Base-by-base conservation (phyloP, 2,888 invertebrate species). In the Pheosia gnoma region DNA sequence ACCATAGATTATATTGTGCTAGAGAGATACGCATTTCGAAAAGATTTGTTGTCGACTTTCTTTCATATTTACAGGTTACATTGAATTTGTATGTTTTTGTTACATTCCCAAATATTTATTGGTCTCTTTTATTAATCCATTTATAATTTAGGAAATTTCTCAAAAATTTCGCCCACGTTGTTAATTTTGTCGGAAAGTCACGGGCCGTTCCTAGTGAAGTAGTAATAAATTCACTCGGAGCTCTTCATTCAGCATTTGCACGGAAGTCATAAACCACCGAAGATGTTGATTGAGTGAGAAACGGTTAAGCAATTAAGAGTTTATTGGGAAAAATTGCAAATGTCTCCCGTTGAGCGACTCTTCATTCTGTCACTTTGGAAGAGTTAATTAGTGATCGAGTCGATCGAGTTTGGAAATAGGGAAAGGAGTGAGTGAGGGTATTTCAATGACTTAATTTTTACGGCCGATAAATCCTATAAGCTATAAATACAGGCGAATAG, bases 281-380 rank as follows among this genome's bases (percentile, higher is more conserved):
- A 83, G 83, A 81, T 82, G 81, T 82, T 87, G 85, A 88, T 88
- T 86, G 83, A 86, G 83, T 84, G 84, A 82, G 82, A 77, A 85
- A 85, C 82, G 84, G 77, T 72, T 66, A 73, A 84, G 83, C 77
- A 86, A 86, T 86, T 83, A 66, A 62, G 56, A 70, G 78, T 70
- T 81, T 88, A 89, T 88, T 85, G 87, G 86, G 83, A 88, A 87
- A 88, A 88, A 88, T 85, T 83, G 85, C 83, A 82, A 84, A 86
- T 86, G 82, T 78, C 79, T 78, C 77, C 67, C 66, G 71, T 74
- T 66, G 68, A 62, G 64, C 59, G 61, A 59, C 56, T 63, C 55
- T 59, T 52, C 51, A 56, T 55, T 55, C 65, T 73, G 76, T 74
- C 79, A 78, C 69, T 81, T 79, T 71, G 68, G 68, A 70, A 66